These are phyloP conservation scores for Zelleria hepariella DNA, from an alignment of 2,888 invertebrate species.

Conservation along the genomic window DNA sequence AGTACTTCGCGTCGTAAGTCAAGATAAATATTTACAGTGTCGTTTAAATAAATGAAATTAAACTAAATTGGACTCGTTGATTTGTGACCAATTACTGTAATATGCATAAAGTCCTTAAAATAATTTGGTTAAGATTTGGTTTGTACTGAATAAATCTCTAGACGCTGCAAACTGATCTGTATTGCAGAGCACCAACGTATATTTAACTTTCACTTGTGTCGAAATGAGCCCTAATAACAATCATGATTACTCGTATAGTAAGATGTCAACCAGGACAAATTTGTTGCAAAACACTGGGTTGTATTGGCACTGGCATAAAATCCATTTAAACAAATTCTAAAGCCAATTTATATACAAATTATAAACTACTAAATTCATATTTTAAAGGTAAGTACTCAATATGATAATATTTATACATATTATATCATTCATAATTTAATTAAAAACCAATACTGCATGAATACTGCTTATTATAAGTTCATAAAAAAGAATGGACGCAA, in stretches of 20 bases:
- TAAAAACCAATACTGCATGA: constrained; percentile 21
- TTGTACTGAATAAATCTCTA: constrained; percentile 30
- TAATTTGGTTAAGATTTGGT: constrained; percentile 51
- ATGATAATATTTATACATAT: not conserved
- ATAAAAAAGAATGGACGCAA: constrained; percentile 60
- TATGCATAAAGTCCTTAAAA: constrained; percentile 33
- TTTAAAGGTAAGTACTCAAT: not conserved
- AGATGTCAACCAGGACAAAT: not conserved
- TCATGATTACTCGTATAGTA: too few relatives aligned
- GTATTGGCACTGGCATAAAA: constrained; percentile 35
- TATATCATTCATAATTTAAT: constrained; percentile 11
- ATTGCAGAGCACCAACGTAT: not conserved
- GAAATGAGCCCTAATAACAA: too few relatives aligned
- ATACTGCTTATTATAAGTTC: constrained; percentile 45
- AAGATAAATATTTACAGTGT: constrained; percentile 34
- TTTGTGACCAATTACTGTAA: constrained; percentile 43
- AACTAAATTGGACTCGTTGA: constrained; percentile 19
- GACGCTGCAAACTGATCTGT: not conserved
- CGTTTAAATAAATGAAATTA: constrained; percentile 19
- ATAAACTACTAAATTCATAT: constrained; percentile 19
- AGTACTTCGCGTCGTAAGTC: constrained; percentile 60
- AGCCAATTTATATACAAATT: constrained; percentile 29
- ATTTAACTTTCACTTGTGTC: not conserved
- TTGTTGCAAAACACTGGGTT: constrained; percentile 31
- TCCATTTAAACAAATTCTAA: constrained; percentile 14